Conservation (phyloP, 1,140 invertebrate genomes). For the Maniola jurtina region DNA sequence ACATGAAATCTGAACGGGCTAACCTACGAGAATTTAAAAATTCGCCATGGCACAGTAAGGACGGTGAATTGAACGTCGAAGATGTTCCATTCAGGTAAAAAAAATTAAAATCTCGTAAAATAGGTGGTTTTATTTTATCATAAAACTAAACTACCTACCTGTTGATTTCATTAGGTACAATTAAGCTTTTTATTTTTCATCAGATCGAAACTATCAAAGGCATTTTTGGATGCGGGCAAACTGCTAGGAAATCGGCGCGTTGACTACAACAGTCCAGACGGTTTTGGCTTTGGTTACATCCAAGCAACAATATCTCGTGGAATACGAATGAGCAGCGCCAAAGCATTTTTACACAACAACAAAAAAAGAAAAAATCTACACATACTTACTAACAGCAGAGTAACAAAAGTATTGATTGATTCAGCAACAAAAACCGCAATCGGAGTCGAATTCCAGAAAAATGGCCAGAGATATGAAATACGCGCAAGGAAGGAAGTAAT, state of each 20-base stretch:
- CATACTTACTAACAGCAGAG: slow-evolving; percentile 79
- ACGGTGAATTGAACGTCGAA: slow-evolving; percentile 79
- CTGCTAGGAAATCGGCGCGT: slow-evolving; percentile 80
- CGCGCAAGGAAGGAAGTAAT: slow-evolving; percentile 84
- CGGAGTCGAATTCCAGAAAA: slow-evolving; percentile 82
- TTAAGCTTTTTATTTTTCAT: slow-evolving; percentile 30
- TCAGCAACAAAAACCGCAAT: slow-evolving; percentile 79
- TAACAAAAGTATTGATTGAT: slow-evolving; percentile 83
- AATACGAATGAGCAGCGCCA: slow-evolving; percentile 76
- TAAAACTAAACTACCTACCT: no score
- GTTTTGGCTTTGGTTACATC: slow-evolving; percentile 82
- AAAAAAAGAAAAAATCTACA: slow-evolving; percentile 83
- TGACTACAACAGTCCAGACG: slow-evolving; percentile 83
- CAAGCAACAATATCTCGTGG: slow-evolving; percentile 82
- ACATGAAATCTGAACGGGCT: slow-evolving; percentile 81
- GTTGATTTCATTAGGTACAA: no score
- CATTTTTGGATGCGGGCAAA: slow-evolving; percentile 83
- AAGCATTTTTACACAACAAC: slow-evolving; percentile 80
- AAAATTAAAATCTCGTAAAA: slow-evolving; percentile 4
- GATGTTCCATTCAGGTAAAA: slow-evolving; percentile 76
- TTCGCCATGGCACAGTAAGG: slow-evolving; percentile 79
- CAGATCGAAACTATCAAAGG: slow-evolving; percentile 77
- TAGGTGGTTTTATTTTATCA: not conserved
- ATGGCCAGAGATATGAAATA: slow-evolving; percentile 67
- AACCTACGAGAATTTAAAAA: slow-evolving; percentile 72